A percentile compares a stretch with the other conserved stretches of the same genome.
Evolutionary conservation across 1,140 invertebrate genomes (phyloP).

Genomic region (Pinna nobilis): DNA sequence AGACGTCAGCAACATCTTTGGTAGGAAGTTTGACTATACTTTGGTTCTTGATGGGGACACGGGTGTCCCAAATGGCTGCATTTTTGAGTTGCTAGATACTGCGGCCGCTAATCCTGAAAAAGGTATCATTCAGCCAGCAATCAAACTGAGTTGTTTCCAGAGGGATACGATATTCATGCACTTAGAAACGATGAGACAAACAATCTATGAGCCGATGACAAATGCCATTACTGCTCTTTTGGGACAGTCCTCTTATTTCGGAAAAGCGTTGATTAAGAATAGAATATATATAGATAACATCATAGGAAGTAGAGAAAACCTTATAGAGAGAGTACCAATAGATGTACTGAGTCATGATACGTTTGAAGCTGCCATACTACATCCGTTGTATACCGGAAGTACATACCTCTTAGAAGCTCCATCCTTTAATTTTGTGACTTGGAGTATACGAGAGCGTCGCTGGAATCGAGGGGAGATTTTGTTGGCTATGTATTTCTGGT

Average conservation of each 20-base stretch:
- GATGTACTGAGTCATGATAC: conserved; percentile 72
- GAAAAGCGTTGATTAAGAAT: conserved; percentile 68
- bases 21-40: conserved; percentile 66
- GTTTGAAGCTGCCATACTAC: conserved; percentile 66
- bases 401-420: conserved; percentile 62
- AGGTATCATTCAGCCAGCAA: conserved; percentile 68
- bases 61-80: conserved; percentile 54
- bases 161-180: conserved; percentile 69
- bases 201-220: conserved; percentile 66
- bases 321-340: conserved; percentile 68
- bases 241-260: conserved; percentile 66
- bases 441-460: conserved; percentile 66
- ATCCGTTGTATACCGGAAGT: conserved; percentile 60
- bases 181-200: conserved; percentile 62
- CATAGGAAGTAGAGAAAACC: conserved; percentile 59
- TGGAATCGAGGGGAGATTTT: conserved; percentile 69
- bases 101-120: conserved; percentile 67
- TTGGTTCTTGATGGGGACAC: conserved; percentile 69
- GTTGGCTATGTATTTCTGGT: conserved; percentile 68
- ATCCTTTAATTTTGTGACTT: conserved; percentile 65
- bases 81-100: conserved; percentile 59
- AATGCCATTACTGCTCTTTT: conserved; percentile 64
- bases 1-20: conserved; percentile 63
- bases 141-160: conserved; percentile 58
- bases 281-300: conserved; percentile 66